Evolutionary conservation across 1,140 invertebrate genomes (phyloP), one percentile per base, ranked within the genome.

Genomic region (Tyrophagus putrescentiae): DNA sequence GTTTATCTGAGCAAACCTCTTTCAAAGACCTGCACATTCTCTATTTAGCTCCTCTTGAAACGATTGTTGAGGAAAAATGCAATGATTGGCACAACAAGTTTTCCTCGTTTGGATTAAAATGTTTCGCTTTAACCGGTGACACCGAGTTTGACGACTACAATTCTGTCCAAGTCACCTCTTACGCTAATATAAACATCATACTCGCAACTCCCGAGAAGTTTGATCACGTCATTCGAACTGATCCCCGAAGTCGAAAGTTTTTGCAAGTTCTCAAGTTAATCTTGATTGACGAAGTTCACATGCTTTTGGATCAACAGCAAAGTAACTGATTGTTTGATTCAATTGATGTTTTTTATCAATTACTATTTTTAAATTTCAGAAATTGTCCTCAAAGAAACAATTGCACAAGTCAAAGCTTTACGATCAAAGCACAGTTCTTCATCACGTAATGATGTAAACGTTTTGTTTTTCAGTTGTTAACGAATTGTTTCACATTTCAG

Each of bases 191-290:
- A 27, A 70, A 79, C 62, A 67, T 88, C 33, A 82, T 88, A 64
- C 76, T 86, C 62, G 85, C 85, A 13, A 89, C 85, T 4, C 85
- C 85, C 7, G 85, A 87, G 71, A 87, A 87, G 73, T 87, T 84
- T 84, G 85, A 88, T 69, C 80, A 80, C 60, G 67, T 87, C 42
- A 87, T 84, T 0, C 74, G 84, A 62, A 76, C 77, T 63, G 85
- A 82, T 81, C 78, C 76, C 64, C 28, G 29, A 79, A 82, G 63
- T 77, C 83, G 65, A 74, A 72, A 60, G 67, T 71, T 34, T 65
- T n/a, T 85, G 25, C 72, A 79, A 64, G 69, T 76, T 1, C 75
- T 86, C 9, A 79, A 79, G 65, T 70, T 89, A 5, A 81, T 89
- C 66, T 72, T 87, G n/a, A 82, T 89, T 58, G 85, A 89, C n/a